A percentile compares a stretch with the other conserved stretches of the same genome.
Evolutionary conservation across 2,888 invertebrate species (phyloP).

Genomic region (Busseola fusca): DNA sequence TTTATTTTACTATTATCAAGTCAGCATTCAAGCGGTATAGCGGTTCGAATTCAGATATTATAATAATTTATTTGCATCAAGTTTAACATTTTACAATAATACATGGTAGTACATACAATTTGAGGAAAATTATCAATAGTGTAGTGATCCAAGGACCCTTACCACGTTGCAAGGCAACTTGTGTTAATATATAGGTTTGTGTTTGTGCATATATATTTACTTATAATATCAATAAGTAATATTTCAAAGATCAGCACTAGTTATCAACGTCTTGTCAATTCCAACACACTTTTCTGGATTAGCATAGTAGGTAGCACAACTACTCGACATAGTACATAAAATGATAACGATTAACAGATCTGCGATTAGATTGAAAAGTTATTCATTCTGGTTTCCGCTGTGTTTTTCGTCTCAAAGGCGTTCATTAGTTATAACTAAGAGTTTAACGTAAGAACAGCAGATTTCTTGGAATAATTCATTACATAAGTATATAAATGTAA

Average conservation of each 20-base stretch:
- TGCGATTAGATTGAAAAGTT: slow-evolving; percentile 9
- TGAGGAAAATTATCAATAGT: too few relatives aligned
- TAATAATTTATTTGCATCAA: too few relatives aligned
- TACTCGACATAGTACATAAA: background rate
- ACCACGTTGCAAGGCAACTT: too few relatives aligned
- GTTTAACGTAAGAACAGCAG: background rate
- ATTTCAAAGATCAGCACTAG: slow-evolving; percentile 12
- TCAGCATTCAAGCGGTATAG: background rate
- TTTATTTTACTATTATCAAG: slow-evolving; percentile 3
- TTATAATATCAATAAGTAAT: too few relatives aligned
- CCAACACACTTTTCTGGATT: slow-evolving; percentile 7
- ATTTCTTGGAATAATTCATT: background rate
- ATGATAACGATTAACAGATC: slow-evolving; percentile 29
- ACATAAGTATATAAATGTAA: background rate
- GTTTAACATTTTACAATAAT: too few relatives aligned
- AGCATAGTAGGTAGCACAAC: slow-evolving; percentile 8
- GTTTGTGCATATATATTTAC: too few relatives aligned
- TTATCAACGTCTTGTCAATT: slow-evolving; percentile 9
- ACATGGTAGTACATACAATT: too few relatives aligned
- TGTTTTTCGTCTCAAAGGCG: background rate
- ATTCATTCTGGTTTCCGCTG: slow-evolving; percentile 4
- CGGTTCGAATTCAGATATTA: too few relatives aligned
- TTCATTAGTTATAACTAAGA: slow-evolving; percentile 18
- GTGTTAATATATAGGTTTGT: too few relatives aligned
- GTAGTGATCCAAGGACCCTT: too few relatives aligned